Evolutionary conservation across 2,113 vertebrate species (phyloP).

Genomic region (Accipiter virgatus): DNA sequence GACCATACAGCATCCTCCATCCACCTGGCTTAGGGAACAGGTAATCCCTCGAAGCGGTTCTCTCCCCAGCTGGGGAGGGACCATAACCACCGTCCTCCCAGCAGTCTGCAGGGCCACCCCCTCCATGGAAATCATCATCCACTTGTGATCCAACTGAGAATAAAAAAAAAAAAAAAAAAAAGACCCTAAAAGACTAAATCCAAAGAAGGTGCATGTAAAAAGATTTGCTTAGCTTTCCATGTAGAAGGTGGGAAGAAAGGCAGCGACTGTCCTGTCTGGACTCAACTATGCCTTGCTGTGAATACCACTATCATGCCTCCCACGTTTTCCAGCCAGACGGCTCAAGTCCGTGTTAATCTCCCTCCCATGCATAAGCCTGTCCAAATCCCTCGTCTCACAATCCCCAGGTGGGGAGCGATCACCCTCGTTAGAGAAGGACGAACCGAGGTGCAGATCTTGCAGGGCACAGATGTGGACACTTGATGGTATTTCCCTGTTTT

Average conservation of each 20-base stretch:
- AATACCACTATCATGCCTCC: background rate
- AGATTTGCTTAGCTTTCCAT: background rate
- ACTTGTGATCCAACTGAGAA: background rate
- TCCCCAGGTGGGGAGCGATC: background rate
- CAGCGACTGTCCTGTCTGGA: background rate
- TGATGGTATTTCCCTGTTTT: background rate
- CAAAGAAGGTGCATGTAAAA: background rate
- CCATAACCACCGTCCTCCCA: background rate
- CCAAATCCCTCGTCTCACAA: slow-evolving; percentile 6
- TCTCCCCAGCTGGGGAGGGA: background rate
- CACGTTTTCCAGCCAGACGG: background rate
- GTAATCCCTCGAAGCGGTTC: background rate
- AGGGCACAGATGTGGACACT: background rate
- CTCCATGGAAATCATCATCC: background rate
- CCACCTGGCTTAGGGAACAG: background rate
- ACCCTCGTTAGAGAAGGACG: background rate
- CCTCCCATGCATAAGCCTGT: background rate
- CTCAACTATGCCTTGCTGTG: background rate
- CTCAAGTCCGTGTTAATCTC: slow-evolving; percentile 4
- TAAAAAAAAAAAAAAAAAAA: too few relatives aligned
- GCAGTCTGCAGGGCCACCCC: background rate
- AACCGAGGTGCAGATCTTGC: background rate
- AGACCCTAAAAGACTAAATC: background rate
- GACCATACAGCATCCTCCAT: background rate
- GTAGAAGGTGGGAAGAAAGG: background rate